phyloP scores from a whole-genome alignment of 53 echinoderm and acorn worm species.

The Astropecten irregularis region DNA sequence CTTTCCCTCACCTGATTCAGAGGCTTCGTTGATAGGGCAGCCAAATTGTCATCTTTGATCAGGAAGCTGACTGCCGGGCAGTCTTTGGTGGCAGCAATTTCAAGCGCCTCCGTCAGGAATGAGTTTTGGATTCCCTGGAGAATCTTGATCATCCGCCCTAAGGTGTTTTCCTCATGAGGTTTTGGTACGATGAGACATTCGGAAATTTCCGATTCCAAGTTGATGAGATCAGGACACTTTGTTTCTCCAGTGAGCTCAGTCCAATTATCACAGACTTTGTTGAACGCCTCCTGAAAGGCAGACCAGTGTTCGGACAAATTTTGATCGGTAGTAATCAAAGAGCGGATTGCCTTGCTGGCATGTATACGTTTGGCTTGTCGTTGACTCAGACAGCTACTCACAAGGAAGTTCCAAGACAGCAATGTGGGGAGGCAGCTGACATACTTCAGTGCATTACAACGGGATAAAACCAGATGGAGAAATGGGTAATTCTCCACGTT shows the following conservation, averaged over 20 bases:
- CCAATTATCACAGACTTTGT: constrained; percentile 49
- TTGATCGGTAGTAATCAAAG: constrained; percentile 9
- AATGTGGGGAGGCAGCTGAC: constrained; percentile 45
- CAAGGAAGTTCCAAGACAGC: constrained; percentile 50
- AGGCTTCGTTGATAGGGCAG: constrained; percentile 46
- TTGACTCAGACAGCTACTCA: constrained; percentile 35
- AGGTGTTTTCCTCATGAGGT: constrained; percentile 7
- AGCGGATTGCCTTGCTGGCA: background rate
- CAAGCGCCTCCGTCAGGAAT: constrained; percentile 40
- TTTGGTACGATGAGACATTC: constrained; percentile 49
- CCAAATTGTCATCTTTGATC: constrained; percentile 40
- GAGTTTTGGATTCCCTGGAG: constrained; percentile 45
- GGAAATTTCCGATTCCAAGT: background rate
- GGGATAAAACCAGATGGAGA: constrained; percentile 45
- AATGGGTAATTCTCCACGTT: constrained; percentile 37
- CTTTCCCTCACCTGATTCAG: constrained; percentile 6
- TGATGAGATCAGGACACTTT: constrained; percentile 8
- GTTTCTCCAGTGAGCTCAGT: constrained; percentile 35
- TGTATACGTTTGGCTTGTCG: constrained; percentile 13
- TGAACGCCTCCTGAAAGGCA: constrained; percentile 42
- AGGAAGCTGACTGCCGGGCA: constrained; percentile 54
- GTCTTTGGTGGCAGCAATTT: constrained; percentile 20
- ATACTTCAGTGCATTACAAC: constrained; percentile 3
- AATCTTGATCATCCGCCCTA: constrained; percentile 37
- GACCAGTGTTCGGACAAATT: constrained; percentile 1